A percentile compares a stretch with the other conserved stretches of the same genome.
These are phyloP conservation scores for Gorsachius magnificus DNA, from an alignment of 2,797 vertebrate species.

Conservation along the genomic window DNA sequence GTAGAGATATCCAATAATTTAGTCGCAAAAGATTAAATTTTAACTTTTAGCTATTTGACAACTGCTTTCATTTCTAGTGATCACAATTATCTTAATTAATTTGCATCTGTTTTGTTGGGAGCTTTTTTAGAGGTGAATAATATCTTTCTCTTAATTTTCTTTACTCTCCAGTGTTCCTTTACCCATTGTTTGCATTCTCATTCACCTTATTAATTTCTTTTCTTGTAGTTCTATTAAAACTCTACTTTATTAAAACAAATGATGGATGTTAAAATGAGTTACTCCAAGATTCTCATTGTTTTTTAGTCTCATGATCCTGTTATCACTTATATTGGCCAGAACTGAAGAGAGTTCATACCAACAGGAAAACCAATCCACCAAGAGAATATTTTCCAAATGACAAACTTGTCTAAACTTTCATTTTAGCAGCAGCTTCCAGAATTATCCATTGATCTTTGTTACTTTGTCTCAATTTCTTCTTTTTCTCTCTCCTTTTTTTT, in stretches of 20 bases:
- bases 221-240: neutral
- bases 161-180: neutral
- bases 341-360: neutral
- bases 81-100: neutral
- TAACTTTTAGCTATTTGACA: neutral
- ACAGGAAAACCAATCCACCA: neutral
- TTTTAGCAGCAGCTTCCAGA: neutral
- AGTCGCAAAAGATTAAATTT: neutral
- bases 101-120: accelerated
- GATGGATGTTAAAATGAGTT: neutral
- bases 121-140: neutral
- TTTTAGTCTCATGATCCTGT: neutral
- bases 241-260: neutral
- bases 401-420: neutral
- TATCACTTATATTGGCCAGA: neutral
- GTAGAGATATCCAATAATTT: neutral
- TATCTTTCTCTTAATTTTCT: neutral
- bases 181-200: neutral
- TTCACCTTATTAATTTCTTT: neutral
- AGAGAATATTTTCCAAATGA: neutral
- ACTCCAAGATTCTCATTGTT: neutral
- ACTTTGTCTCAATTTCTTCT: neutral
- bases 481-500: no score
- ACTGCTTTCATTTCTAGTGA: neutral
- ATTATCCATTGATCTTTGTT: neutral